phyloP scores from a whole-genome alignment of 1,140 invertebrate genomes.

The Aphis gossypii region DNA sequence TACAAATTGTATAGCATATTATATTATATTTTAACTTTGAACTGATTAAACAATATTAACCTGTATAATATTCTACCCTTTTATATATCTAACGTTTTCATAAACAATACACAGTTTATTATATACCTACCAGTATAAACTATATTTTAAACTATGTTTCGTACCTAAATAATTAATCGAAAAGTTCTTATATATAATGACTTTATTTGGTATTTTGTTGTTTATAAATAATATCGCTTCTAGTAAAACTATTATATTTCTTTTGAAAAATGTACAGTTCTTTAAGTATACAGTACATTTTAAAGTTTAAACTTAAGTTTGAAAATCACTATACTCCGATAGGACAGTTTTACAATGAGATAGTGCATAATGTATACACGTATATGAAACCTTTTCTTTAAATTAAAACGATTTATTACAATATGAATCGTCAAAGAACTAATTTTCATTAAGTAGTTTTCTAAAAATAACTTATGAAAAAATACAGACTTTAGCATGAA shows the following conservation, averaged over 20 bases:
- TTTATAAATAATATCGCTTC: not conserved
- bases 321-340: not conserved
- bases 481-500: not conserved
- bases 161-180: not conserved
- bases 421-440: not conserved
- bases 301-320: not conserved
- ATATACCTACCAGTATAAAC: not conserved
- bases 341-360: not conserved
- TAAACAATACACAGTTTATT: not conserved
- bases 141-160: not conserved
- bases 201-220: not conserved
- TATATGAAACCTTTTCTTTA: not conserved
- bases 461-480: slow-evolving; percentile 35
- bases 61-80: not conserved
- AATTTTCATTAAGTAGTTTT: slow-evolving; percentile 43
- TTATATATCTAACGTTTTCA: not conserved
- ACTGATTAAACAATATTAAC: not conserved
- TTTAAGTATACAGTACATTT: not conserved
- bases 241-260: not conserved
- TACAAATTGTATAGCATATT: not conserved
- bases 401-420: slow-evolving; percentile 24
- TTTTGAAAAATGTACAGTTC: not conserved
- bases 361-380: not conserved
- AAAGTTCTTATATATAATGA: not conserved
- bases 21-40: not conserved